These are phyloP conservation scores for Chamaea fasciata DNA, from an alignment of 2,113 vertebrate genomes.

Conservation along the genomic window DNA sequence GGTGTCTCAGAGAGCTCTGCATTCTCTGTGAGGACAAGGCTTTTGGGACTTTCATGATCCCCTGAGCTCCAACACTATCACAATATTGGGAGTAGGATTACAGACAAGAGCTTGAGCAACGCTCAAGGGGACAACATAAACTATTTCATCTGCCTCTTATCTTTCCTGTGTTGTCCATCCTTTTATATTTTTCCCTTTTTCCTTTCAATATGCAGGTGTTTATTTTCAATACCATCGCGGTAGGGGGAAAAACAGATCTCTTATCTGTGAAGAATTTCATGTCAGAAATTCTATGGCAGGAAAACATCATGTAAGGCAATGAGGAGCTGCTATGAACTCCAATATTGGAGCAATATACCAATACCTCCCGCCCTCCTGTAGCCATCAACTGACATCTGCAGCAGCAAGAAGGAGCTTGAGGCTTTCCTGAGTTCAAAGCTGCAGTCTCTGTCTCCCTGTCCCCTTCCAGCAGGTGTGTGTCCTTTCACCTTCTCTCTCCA, in stretches of 20 bases:
- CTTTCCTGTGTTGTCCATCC: not conserved
- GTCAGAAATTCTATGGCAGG: not conserved
- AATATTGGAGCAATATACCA: not conserved
- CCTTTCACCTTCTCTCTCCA: not conserved
- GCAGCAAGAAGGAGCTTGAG: not conserved
- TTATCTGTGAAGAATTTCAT: not conserved
- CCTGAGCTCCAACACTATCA: not conserved
- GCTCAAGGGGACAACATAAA: not conserved
- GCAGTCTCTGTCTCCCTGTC: not conserved
- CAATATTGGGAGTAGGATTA: rapidly evolving
- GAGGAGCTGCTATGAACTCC: not conserved
- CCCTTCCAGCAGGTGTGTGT: not conserved
- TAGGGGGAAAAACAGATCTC: not conserved
- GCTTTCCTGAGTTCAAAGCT: not conserved
- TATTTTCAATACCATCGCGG: not conserved
- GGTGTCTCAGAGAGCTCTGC: not conserved
- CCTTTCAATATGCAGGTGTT: not conserved
- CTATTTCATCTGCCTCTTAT: not conserved
- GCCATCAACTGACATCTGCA: not conserved
- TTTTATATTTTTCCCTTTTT: rapidly evolving
- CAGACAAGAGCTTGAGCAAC: not conserved
- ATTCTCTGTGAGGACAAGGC: rapidly evolving
- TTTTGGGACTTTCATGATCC: not conserved
- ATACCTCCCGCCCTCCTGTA: not conserved
- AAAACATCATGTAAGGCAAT: not conserved